Conservation (phyloP, 2,888 invertebrate species). For the Hedychridium roseum region DNA sequence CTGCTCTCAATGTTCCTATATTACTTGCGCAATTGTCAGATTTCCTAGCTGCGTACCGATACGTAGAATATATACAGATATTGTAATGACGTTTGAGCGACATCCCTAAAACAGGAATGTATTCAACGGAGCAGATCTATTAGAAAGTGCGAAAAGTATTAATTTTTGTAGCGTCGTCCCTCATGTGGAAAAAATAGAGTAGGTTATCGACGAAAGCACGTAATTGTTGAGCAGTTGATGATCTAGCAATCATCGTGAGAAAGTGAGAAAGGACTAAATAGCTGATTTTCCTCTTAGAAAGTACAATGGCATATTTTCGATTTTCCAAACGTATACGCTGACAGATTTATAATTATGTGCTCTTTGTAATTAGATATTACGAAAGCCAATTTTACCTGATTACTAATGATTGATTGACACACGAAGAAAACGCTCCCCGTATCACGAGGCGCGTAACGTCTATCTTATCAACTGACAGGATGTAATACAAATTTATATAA, state of each 20-base stretch:
- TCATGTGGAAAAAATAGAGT: slow-evolving; percentile 43
- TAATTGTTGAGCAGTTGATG: slow-evolving; percentile 23
- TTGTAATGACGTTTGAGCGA: too few species aligned
- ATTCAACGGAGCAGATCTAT: slow-evolving; percentile 24
- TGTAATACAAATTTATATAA: background rate
- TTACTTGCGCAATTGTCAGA: too few species aligned
- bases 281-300: slow-evolving; percentile 1
- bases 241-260: slow-evolving; percentile 5
- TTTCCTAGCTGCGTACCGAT: too few species aligned
- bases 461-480: background rate
- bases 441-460: background rate
- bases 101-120: too few species aligned
- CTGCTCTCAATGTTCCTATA: too few species aligned
- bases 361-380: background rate
- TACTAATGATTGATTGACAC: background rate
- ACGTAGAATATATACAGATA: too few species aligned
- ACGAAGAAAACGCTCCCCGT: background rate
- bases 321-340: background rate
- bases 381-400: background rate
- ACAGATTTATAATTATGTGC: background rate
- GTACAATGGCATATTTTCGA: slow-evolving; percentile 22
- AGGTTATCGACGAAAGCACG: slow-evolving; percentile 45
- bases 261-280: slow-evolving; percentile 8
- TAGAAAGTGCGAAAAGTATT: slow-evolving; percentile 42
- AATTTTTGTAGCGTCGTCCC: slow-evolving; percentile 20